Evolutionary conservation across 2,797 vertebrate genomes (phyloP), one percentile per base, ranked within the genome.

Genomic region (Orientallactaga sibirica): DNA sequence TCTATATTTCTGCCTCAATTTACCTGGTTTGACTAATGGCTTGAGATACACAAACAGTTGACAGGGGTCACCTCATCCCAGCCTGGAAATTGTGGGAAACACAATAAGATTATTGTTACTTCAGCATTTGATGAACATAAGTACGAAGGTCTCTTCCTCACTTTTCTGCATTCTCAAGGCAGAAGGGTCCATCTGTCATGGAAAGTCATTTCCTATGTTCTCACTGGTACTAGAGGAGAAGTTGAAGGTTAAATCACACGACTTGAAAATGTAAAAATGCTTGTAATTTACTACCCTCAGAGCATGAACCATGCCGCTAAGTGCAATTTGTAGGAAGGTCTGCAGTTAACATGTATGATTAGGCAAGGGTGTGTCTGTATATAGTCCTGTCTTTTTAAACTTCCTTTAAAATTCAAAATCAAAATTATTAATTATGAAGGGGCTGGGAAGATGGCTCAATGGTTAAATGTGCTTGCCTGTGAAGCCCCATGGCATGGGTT

Each of bases 51-150:
- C 8, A 52, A 25, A 22, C 55, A 66, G 68, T 68, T 9, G 74
- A 20, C 3, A 3, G 64, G 58, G n/a, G 52, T 10, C 37, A 2
- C 37, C 62, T 37, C 4, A 37, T 79, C 27, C 78, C 58, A 43
- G 9, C 18, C 18, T 61, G 22, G 83, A 67, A 41, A 75, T 52
- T 43, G 19, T 7, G 24, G 66, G 66, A 58, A 25, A 12, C 8
- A 0, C 2, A 11, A 8, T 8, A 67, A 74, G 19, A 18, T 9
- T 16, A 62, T 64, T 67, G 0, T 7, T 2, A 7, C 15, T 64
- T 75, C n/a, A 15, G 55, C 15, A 11, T 41, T 9, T 15, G 76
- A 22, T 2, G 8, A 25, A 2, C 0, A 22, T 11, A 83, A 84
- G 41, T 29, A 33, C 19, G 33, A n/a, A 24, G 55, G 22, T 71